Base-by-base conservation (phyloP, 2,113 vertebrate species). In the Zapornia atra region DNA sequence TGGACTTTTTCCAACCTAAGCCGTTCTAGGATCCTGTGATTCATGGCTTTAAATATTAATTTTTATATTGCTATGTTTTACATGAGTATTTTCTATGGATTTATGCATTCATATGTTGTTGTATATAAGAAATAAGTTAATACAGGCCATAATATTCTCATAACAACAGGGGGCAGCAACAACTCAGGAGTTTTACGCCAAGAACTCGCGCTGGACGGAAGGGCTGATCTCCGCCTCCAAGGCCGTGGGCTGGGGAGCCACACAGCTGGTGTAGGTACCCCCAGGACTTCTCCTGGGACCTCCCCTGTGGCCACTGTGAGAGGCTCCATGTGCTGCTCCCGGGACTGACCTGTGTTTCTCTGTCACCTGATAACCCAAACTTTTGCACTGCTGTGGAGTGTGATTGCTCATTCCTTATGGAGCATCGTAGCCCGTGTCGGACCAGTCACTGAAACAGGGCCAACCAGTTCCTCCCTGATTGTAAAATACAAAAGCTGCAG, bases 221-320 rank as follows among this genome's bases (percentile, higher is more conserved):
- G 99, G 99, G 44, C 98, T 99, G 83, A 99, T 99, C 95, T 99
- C 99, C 7, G 99, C 99, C 25, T 99, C 99, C 88, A 99, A 99
- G 96, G 99, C 99, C 0, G 99, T 99, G 71, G 99, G 99, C 96
- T 99, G 99, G 99, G 99, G 99, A 84, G 99, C 99, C 66, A 99
- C 99, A 0, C 98, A 99, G 98, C 98, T 99, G 77, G 99, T 99
- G 99, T 99, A 99, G 97, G 99, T 99, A 85, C 44, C 86, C 38
- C 36, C 26, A 51, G 50, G 50, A 51, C 50, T 25, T 25, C 24
- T 24, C 48, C 48, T 25, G 14, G 51, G 25, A 53, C 51, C 51
- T 28, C 51, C 28, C 26, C 26, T 36, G 2, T 0, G 0, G 71
- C 33, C 4, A 1, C 69, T 15, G 40, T 0, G 0, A 21, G 56